These are phyloP conservation scores for Nemoura dubitans DNA, from an alignment of 2,888 invertebrate genomes.

Conservation along the genomic window DNA sequence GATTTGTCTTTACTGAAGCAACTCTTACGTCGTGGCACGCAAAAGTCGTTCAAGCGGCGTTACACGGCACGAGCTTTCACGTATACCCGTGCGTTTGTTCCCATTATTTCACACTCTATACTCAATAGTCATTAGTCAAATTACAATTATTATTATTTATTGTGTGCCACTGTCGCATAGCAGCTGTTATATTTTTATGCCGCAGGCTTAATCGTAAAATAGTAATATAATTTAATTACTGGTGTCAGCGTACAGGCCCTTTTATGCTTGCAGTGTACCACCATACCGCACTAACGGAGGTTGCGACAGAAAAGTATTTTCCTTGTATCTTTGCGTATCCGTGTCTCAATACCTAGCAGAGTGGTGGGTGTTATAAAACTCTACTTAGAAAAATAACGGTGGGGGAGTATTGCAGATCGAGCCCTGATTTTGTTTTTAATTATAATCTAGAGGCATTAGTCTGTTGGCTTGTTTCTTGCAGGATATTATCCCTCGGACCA, in stretches of 20 bases:
- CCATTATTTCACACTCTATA: background rate
- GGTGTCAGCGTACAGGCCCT: background rate
- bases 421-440: slow-evolving; percentile 43
- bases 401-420: background rate
- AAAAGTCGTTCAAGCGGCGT: background rate
- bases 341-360: background rate
- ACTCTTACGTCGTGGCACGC: background rate
- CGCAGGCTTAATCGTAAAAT: background rate
- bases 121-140: background rate
- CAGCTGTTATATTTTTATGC: background rate
- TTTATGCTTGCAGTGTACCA: background rate
- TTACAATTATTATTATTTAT: slow-evolving; percentile 12
- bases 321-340: slow-evolving; percentile 16
- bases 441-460: slow-evolving; percentile 47
- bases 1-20: background rate
- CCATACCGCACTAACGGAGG: background rate
- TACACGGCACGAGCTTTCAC: background rate
- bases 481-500: slow-evolving; percentile 18
- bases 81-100: background rate
- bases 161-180: background rate
- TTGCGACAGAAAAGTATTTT: background rate
- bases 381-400: background rate
- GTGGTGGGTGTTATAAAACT: background rate
- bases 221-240: background rate
- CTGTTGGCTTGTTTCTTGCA: slow-evolving; percentile 33